Percentiles rank a stretch among this genome's conserved stretches.
phyloP scores from a whole-genome alignment of 2,888 invertebrate species.

The Coenonympha arcania region DNA sequence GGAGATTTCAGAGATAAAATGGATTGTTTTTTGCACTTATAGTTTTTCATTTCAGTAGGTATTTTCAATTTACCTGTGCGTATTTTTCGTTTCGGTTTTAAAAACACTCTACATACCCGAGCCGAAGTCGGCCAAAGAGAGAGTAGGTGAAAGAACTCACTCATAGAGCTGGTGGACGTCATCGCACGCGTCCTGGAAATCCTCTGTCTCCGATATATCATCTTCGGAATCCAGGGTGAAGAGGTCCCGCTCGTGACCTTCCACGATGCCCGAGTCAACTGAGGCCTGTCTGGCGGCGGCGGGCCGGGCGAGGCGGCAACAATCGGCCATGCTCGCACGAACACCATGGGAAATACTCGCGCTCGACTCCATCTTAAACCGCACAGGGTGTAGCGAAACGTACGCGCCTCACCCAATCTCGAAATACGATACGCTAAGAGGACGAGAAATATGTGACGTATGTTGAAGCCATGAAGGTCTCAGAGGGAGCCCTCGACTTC shows the following conservation, averaged over 20 bases:
- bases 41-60: no score
- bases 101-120: no score
- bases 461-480: no score
- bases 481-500: no score
- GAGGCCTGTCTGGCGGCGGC: conserved; percentile 36
- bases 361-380: conserved; percentile 29
- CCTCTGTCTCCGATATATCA: conserved; percentile 41
- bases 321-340: conserved; percentile 31
- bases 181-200: conserved; percentile 32
- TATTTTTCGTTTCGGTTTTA: no score
- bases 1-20: no score
- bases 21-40: no score
- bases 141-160: conserved; percentile 82
- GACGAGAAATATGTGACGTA: no score
- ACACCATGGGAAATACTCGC: conserved; percentile 38
- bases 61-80: no score
- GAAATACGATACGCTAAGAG: no score
- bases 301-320: conserved; percentile 16
- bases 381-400: conserved; percentile 14
- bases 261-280: conserved; percentile 44
- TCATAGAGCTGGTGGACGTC: conserved; percentile 27
- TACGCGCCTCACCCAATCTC: no score
- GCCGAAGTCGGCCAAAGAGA: conserved; percentile 42
- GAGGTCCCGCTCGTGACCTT: conserved; percentile 16
- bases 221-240: conserved; percentile 37